These are phyloP conservation scores for Anastrepha ludens DNA, from an alignment of 1,140 invertebrate genomes.

Conservation along the genomic window DNA sequence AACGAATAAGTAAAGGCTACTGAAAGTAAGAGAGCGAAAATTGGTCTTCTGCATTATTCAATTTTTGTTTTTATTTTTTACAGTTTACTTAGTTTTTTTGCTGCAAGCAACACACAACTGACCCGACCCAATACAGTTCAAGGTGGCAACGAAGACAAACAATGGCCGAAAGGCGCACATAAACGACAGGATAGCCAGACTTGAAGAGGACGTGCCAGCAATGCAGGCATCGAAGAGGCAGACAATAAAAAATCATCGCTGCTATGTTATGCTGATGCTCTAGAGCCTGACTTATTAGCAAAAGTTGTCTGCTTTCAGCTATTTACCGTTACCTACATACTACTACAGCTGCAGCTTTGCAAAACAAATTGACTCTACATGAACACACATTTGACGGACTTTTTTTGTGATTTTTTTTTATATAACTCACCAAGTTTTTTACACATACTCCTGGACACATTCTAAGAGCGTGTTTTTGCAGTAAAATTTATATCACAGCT, in stretches of 20 bases:
- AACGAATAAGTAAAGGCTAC: not conserved
- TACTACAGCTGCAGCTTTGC: not conserved
- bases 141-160: slow-evolving; percentile 42
- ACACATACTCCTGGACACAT: not conserved
- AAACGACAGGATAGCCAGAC: not conserved
- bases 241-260: not conserved
- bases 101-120: not conserved
- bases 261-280: not conserved
- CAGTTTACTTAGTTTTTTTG: not conserved
- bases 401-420: too few species aligned
- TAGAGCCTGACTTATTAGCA: not conserved
- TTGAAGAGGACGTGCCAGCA: not conserved
- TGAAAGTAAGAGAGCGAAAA: not conserved
- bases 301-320: not conserved
- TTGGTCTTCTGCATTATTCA: slow-evolving; percentile 12
- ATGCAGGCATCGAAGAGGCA: slow-evolving; percentile 18
- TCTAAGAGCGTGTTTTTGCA: not conserved
- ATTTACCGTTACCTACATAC: not conserved
- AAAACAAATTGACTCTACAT: not conserved
- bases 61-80: slow-evolving; percentile 11
- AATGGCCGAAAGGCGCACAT: slow-evolving; percentile 32
- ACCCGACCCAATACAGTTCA: slow-evolving; percentile 24
- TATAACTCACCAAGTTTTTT: not conserved
- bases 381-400: not conserved
- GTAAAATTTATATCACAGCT: not conserved